phyloP scores from a whole-genome alignment of 2,888 invertebrate genomes.

The Keiferia lycopersicella region DNA sequence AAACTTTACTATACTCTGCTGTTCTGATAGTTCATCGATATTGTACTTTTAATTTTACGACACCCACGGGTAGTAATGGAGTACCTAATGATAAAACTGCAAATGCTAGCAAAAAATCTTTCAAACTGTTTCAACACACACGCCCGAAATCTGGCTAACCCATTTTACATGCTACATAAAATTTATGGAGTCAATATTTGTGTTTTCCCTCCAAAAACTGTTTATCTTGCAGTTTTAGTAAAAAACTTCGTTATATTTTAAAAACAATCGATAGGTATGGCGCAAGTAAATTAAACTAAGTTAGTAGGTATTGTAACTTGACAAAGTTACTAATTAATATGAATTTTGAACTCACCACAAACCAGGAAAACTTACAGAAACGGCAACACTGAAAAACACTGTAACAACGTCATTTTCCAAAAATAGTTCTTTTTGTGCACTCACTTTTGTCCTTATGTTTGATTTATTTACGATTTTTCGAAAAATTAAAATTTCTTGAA shows the following conservation, averaged over 20 bases:
- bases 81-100: background rate
- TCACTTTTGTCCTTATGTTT: conserved; percentile 5
- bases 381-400: conserved; percentile 21
- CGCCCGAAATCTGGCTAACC: background rate
- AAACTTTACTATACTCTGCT: too few relatives aligned
- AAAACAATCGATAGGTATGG: too few relatives aligned
- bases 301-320: too few relatives aligned
- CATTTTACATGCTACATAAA: background rate
- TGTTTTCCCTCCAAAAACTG: too few relatives aligned
- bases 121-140: background rate
- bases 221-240: background rate
- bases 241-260: too few relatives aligned
- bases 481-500: too few relatives aligned
- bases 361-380: background rate
- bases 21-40: too few relatives aligned
- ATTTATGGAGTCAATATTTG: background rate
- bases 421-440: conserved; percentile 11
- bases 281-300: too few relatives aligned
- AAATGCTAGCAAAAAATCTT: background rate
- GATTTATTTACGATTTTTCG: background rate
- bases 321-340: background rate
- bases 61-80: too few relatives aligned
- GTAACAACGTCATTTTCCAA: conserved; percentile 12
- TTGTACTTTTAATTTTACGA: too few relatives aligned
- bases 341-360: background rate